These are phyloP conservation scores for Drosophila fuyamai DNA, from an alignment of 1,140 invertebrate species.

Conservation along the genomic window DNA sequence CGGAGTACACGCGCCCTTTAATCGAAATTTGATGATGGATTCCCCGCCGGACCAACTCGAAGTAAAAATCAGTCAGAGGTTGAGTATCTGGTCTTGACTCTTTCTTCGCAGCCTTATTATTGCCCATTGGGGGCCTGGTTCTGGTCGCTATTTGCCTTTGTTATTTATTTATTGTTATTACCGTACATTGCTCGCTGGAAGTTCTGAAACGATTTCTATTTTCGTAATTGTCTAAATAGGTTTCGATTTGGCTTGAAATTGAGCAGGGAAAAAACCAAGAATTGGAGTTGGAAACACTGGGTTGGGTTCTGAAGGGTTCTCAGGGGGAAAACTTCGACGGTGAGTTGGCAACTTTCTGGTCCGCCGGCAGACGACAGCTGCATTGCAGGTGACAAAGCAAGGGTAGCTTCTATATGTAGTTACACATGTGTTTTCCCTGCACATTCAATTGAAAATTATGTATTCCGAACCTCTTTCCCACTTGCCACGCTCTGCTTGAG, in stretches of 20 bases:
- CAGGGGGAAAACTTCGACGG: slow-evolving; percentile 25
- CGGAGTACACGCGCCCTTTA: slow-evolving; percentile 73
- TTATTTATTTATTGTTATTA: slow-evolving; percentile 83
- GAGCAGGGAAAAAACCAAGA: slow-evolving; percentile 14
- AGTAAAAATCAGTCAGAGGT: slow-evolving; percentile 35
- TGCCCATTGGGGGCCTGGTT: slow-evolving; percentile 53
- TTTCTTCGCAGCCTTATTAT: slow-evolving; percentile 53
- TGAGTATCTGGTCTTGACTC: slow-evolving; percentile 51
- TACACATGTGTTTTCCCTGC: slow-evolving; percentile 26
- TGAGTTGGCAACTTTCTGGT: slow-evolving; percentile 52
- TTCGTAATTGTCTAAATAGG: slow-evolving; percentile 74
- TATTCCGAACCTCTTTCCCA: slow-evolving; percentile 5
- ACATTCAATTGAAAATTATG: slow-evolving; percentile 39
- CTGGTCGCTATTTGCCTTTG: slow-evolving; percentile 76
- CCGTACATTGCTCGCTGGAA: slow-evolving; percentile 61
- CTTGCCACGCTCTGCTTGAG: slow-evolving; percentile 47
- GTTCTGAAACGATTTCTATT: slow-evolving; percentile 59
- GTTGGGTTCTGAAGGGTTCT: slow-evolving; percentile 12
- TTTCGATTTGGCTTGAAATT: slow-evolving; percentile 65
- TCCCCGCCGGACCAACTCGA: slow-evolving; percentile 19
- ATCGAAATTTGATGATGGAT: slow-evolving; percentile 83
- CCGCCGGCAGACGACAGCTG: slow-evolving; percentile 32
- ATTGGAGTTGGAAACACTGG: not conserved
- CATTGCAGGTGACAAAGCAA: slow-evolving; percentile 51
- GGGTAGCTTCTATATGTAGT: slow-evolving; percentile 13